phyloP scores from a whole-genome alignment of 2,797 vertebrate genomes.

The Lithobates sylvaticus region DNA sequence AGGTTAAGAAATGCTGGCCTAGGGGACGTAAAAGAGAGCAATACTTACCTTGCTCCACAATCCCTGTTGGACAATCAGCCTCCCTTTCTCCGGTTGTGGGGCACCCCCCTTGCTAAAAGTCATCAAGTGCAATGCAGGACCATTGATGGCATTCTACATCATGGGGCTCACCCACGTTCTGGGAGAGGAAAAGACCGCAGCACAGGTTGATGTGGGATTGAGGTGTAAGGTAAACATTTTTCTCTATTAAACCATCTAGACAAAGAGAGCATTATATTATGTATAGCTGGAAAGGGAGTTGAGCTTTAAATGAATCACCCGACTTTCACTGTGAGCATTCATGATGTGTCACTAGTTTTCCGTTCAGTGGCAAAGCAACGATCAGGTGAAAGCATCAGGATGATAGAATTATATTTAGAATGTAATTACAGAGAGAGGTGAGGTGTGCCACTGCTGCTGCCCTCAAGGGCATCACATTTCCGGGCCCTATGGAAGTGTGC shows the following conservation, averaged over 20 bases:
- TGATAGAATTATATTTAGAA: conserved; percentile 47
- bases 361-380: background rate
- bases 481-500: background rate
- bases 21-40: no score
- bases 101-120: background rate
- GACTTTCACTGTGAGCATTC: background rate
- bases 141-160: background rate
- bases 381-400: conserved; percentile 3
- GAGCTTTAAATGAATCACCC: background rate
- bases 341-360: background rate
- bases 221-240: no score
- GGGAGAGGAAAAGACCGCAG: no score
- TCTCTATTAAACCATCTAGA: background rate
- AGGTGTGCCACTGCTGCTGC: conserved; percentile 7
- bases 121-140: background rate
- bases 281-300: background rate
- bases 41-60: no score
- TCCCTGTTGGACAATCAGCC: no score
- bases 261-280: background rate
- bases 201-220: no score
- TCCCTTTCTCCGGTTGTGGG: no score
- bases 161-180: no score
- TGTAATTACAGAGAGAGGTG: conserved; percentile 46
- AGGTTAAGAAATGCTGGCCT: no score
- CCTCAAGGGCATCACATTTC: conserved; percentile 41